A percentile compares a stretch with the other conserved stretches of the same genome.
These are phyloP conservation scores for Campaea margaritaria DNA, from an alignment of 2,888 invertebrate species.

Conservation along the genomic window DNA sequence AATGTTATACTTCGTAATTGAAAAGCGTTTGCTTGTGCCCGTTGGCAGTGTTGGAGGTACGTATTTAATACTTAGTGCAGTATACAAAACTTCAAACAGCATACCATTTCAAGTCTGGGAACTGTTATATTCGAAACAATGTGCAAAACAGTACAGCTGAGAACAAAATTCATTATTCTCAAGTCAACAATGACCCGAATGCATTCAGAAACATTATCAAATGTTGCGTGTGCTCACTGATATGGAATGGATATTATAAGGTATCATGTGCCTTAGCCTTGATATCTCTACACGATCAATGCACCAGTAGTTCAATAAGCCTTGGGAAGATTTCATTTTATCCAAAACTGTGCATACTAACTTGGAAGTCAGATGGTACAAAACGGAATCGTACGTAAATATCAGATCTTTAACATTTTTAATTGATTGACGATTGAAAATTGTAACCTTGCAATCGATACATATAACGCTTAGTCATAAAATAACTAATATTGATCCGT, in stretches of 20 bases:
- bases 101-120: slow-evolving; percentile 9
- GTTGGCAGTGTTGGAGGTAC: neutral
- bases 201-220: slow-evolving; percentile 46
- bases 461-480: no score
- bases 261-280: slow-evolving; percentile 11
- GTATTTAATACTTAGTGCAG: neutral
- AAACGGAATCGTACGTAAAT: no score
- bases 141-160: slow-evolving; percentile 33
- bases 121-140: slow-evolving; percentile 29
- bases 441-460: no score
- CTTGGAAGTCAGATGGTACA: no score
- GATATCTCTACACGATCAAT: slow-evolving; percentile 4
- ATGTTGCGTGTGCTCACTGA: slow-evolving; percentile 47
- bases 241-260: slow-evolving; percentile 16
- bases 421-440: no score
- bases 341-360: neutral
- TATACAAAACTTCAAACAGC: neutral
- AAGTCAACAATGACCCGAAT: slow-evolving; percentile 55
- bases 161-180: slow-evolving; percentile 38
- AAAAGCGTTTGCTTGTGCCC: no score
- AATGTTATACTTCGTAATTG: no score
- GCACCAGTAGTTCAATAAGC: neutral
- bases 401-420: no score
- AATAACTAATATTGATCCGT: neutral
- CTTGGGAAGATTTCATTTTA: slow-evolving; percentile 4